Evolutionary conservation across 2,888 invertebrate genomes (phyloP).

Genomic region (Morpho helenor): DNA sequence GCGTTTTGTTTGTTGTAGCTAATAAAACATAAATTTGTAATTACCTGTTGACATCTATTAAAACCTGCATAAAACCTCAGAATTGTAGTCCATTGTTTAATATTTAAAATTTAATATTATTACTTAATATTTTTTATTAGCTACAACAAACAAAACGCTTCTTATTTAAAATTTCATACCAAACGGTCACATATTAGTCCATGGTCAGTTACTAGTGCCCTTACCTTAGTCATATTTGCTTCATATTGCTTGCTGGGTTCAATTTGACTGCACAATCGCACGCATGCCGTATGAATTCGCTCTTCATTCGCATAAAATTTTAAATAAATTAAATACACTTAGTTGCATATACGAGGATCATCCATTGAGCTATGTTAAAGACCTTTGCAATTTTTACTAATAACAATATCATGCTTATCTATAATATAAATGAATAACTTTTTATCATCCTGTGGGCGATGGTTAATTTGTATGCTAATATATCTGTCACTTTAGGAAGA

Average conservation of each 20-base stretch:
- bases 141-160: too few relatives aligned
- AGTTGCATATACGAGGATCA: constrained; percentile 17
- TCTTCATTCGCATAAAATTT: constrained; percentile 20
- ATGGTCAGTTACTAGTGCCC: too few relatives aligned
- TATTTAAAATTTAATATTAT: too few relatives aligned
- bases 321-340: constrained; percentile 4
- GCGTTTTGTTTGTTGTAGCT: too few relatives aligned
- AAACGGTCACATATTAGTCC: too few relatives aligned
- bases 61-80: too few relatives aligned
- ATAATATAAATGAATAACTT: constrained; percentile 5
- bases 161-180: too few relatives aligned
- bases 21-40: too few relatives aligned
- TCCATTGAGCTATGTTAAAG: constrained; percentile 9
- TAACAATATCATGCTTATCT: constrained; percentile 17
- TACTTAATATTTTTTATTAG: too few relatives aligned
- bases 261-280: constrained; percentile 20
- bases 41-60: too few relatives aligned
- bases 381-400: constrained; percentile 9
- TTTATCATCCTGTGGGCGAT: constrained; percentile 10
- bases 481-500: not conserved
- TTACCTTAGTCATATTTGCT: not conserved
- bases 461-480: constrained; percentile 16
- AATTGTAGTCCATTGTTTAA: too few relatives aligned
- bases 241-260: constrained; percentile 19
- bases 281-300: constrained; percentile 23